These are phyloP conservation scores for Xyliphius kryptos DNA, from an alignment of 2,113 vertebrate species.

Conservation along the genomic window DNA sequence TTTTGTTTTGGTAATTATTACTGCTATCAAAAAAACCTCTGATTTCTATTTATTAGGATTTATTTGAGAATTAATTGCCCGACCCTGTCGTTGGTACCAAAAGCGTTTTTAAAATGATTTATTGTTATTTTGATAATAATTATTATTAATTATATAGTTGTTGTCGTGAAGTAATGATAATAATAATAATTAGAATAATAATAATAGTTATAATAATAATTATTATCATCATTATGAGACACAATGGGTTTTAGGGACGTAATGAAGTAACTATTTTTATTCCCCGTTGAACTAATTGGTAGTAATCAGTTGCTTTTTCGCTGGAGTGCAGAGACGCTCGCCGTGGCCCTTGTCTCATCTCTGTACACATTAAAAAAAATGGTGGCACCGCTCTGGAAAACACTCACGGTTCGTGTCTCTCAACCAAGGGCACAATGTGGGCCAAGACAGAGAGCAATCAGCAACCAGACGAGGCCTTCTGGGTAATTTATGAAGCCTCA, in stretches of 20 bases:
- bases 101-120: no score
- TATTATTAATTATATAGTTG: no score
- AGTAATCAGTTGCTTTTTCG: conserved; percentile 11
- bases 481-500: conserved; percentile 52
- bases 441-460: conserved; percentile 44
- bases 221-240: neutral
- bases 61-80: no score
- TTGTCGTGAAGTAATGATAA: no score
- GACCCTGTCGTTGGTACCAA: no score
- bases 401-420: conserved; percentile 23
- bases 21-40: no score
- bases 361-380: conserved; percentile 21
- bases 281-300: conserved; percentile 20
- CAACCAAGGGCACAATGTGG: conserved; percentile 37
- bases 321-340: conserved; percentile 3
- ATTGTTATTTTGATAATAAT: conserved; percentile 12
- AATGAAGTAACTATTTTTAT: conserved; percentile 13
- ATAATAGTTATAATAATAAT: conserved; percentile 21
- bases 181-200: no score
- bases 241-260: neutral
- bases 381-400: conserved; percentile 33
- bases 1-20: no score
- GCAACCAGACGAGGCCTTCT: conserved; percentile 42
- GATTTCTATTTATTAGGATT: no score
- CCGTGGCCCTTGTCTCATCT: conserved; percentile 5